Percentiles rank a stretch among this genome's conserved stretches.
Conservation (phyloP, 2,888 invertebrate genomes). For the Branchipolynoe longqiensis region DNA sequence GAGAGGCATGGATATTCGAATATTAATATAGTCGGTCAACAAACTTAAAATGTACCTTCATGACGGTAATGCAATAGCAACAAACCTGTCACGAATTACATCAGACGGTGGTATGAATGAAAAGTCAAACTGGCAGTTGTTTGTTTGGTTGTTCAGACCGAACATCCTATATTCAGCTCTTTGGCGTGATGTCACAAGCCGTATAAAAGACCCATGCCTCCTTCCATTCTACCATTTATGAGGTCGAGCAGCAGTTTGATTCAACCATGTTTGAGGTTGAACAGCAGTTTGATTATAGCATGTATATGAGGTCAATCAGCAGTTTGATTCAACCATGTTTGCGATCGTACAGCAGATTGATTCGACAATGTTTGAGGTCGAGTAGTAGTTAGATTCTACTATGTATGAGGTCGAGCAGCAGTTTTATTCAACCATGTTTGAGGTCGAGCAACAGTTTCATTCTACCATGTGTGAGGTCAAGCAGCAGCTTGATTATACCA, state of each 20-base stretch:
- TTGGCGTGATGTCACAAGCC: too few species aligned
- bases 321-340: neutral
- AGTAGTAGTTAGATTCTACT: neutral
- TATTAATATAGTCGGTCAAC: too few species aligned
- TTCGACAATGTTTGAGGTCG: neutral
- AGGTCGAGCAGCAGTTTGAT: neutral
- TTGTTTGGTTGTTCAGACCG: too few species aligned
- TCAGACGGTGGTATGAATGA: too few species aligned
- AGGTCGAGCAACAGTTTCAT: neutral
- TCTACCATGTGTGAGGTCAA: neutral
- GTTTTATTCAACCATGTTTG: neutral
- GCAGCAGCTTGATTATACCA: neutral
- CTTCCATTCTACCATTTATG: too few species aligned
- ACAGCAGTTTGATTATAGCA: neutral
- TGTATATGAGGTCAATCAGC: neutral
- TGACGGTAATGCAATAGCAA: too few species aligned
- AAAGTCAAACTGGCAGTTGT: too few species aligned
- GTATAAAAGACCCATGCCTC: too few species aligned
- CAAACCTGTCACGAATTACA: too few species aligned
- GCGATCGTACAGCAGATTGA: neutral
- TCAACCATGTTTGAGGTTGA: neutral
- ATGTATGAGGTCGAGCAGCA: neutral
- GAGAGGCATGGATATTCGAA: too few species aligned
- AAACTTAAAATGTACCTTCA: too few species aligned
- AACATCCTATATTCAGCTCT: too few species aligned